Conservation (phyloP, 64 coral and sea anemone species). For the Astreopora myriophthalma region DNA sequence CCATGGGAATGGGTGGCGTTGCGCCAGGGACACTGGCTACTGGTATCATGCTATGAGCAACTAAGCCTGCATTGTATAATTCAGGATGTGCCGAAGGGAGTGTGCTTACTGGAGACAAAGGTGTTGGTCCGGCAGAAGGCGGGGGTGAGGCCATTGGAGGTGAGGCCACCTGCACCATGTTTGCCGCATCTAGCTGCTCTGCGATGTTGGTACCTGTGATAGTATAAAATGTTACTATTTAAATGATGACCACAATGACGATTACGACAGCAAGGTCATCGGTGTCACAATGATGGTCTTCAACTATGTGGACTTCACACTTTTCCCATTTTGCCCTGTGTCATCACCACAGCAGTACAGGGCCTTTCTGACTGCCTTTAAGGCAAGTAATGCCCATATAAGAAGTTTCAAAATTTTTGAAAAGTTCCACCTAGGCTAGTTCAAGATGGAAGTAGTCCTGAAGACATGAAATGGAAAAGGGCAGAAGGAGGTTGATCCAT, state of each 20-base stretch:
- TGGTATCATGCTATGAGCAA: not conserved
- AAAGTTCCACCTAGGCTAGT: too few species aligned
- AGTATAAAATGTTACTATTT: not conserved
- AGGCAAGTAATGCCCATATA: not conserved
- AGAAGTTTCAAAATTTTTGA: too few species aligned
- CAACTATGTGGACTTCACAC: not conserved
- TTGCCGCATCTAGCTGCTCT: conserved; percentile 88
- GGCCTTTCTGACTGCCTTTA: not conserved
- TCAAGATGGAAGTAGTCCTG: too few species aligned
- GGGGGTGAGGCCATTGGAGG: conserved; percentile 40
- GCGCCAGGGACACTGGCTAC: not conserved
- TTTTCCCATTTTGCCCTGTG: not conserved
- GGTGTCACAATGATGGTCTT: not conserved
- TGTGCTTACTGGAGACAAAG: conserved; percentile 48
- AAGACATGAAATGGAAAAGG: too few species aligned
- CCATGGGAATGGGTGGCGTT: not conserved
- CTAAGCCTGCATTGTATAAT: conserved; percentile 1
- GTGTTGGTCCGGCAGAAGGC: conserved; percentile 36
- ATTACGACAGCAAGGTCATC: not conserved
- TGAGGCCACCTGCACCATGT: conserved; percentile 6
- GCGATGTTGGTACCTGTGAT: conserved; percentile 87
- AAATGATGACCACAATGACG: not conserved
- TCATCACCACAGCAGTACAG: not conserved
- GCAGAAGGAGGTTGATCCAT: too few species aligned
- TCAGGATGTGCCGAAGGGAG: conserved; percentile 60